phyloP scores from a whole-genome alignment of 2,888 invertebrate genomes.

The Tupiocoris notatus region DNA sequence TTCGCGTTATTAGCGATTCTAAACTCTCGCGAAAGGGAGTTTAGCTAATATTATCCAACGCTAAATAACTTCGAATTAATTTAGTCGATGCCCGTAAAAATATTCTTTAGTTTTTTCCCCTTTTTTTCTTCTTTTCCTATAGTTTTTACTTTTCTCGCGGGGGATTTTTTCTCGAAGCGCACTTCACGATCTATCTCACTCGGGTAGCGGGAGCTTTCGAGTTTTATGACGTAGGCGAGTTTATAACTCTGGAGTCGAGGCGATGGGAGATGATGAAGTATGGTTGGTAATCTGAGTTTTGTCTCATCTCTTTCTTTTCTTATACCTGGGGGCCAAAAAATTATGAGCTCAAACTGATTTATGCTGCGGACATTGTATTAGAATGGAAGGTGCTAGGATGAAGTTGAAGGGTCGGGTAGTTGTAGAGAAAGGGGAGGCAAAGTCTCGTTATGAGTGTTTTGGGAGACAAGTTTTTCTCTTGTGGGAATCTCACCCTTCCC shows the following conservation, averaged over 20 bases:
- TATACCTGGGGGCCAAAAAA: background rate
- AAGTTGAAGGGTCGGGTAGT: too few relatives aligned
- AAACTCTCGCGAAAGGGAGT: too few relatives aligned
- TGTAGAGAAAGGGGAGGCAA: background rate
- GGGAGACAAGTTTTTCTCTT: background rate
- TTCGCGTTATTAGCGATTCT: too few relatives aligned
- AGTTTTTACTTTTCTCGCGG: too few relatives aligned
- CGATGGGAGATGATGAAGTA: background rate
- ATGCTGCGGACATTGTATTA: background rate
- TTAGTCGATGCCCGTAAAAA: background rate
- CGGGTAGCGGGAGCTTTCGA: background rate
- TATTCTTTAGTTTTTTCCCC: too few relatives aligned
- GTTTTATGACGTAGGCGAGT: background rate
- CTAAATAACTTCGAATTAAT: background rate
- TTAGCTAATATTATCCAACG: too few relatives aligned
- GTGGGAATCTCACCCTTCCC: background rate
- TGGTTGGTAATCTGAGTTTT: background rate
- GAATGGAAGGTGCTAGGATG: background rate
- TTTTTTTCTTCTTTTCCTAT: background rate
- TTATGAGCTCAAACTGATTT: background rate
- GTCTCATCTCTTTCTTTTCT: background rate
- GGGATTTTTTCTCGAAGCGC: too few relatives aligned
- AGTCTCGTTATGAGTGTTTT: background rate
- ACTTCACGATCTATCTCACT: background rate
- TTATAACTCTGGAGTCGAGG: background rate